Evolutionary conservation across 2,797 vertebrate genomes (phyloP).

Genomic region (Danio tinwini): DNA sequence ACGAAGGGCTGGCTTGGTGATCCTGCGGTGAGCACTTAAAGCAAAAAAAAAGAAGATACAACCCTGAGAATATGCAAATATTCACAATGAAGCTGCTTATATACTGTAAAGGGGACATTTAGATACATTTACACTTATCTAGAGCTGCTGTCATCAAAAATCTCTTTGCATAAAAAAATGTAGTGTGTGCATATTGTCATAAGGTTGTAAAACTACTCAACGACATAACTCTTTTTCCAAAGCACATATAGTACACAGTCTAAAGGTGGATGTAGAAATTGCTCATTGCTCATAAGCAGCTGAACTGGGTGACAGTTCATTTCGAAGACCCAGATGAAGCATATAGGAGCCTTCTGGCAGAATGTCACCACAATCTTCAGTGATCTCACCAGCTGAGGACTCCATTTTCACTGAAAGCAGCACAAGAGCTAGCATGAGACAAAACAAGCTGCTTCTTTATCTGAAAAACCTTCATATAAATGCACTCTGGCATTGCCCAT

Average conservation of each 20-base stretch:
- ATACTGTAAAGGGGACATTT: conserved; percentile 2
- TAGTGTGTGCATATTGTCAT: conserved; percentile 46
- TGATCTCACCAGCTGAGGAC: conserved; percentile 31
- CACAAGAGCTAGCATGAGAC: conserved; percentile 15
- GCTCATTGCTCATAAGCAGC: conserved; percentile 46
- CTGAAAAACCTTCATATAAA: conserved; percentile 29
- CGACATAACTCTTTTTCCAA: conserved; percentile 53
- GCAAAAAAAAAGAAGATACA: conserved; percentile 23
- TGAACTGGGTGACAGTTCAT: conserved; percentile 45
- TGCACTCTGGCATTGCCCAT: background rate
- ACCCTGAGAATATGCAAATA: conserved; percentile 51
- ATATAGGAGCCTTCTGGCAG: conserved; percentile 37
- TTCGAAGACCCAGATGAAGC: conserved; percentile 37
- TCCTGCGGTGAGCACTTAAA: conserved; percentile 54
- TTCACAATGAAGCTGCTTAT: conserved; percentile 30
- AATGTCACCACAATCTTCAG: conserved; percentile 29
- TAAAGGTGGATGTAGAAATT: conserved; percentile 41
- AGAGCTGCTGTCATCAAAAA: background rate
- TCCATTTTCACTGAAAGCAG: conserved; percentile 26
- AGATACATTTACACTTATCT: conserved; percentile 39
- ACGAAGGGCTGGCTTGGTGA: conserved; percentile 47
- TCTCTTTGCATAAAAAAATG: conserved; percentile 45
- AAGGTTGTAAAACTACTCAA: conserved; percentile 69
- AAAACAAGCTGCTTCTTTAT: background rate
- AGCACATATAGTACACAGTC: conserved; percentile 35